phyloP scores from a whole-genome alignment of 2,888 invertebrate genomes.

The Cantharis lateralis region DNA sequence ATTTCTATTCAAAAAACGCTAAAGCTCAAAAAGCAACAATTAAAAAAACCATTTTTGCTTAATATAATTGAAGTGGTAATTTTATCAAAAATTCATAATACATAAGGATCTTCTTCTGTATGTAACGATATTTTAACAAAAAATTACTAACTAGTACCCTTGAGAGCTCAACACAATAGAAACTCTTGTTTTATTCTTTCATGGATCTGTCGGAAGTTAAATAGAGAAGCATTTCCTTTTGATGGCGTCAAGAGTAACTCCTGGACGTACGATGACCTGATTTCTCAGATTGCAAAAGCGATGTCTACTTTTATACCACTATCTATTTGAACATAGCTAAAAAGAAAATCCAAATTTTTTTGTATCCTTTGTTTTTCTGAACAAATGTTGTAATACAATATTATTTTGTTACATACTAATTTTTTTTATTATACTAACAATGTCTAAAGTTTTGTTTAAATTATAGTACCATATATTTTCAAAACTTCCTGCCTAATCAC shows the following conservation, averaged over 20 bases:
- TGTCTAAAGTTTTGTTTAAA: too few relatives aligned
- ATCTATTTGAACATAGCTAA: neutral
- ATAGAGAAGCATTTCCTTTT: constrained; percentile 27
- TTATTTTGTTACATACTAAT: neutral
- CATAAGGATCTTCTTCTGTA: neutral
- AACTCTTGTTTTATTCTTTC: constrained; percentile 23
- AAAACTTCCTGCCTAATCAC: too few relatives aligned
- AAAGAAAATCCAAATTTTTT: neutral
- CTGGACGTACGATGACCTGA: constrained; percentile 22
- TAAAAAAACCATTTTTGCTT: neutral
- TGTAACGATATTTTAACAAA: neutral
- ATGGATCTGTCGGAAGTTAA: constrained; percentile 16
- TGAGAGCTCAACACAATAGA: constrained; percentile 12
- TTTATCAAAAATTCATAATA: neutral
- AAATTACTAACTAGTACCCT: constrained; percentile 15
- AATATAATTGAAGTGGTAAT: neutral
- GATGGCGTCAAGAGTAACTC: constrained; percentile 24
- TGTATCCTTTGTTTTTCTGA: neutral
- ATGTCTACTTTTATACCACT: neutral
- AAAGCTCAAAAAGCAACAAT: neutral
- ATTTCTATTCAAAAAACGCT: neutral
- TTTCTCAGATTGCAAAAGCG: neutral
- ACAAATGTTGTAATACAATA: neutral
- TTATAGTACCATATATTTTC: too few relatives aligned
- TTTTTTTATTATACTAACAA: too few relatives aligned